Percentiles rank a stretch among this genome's conserved stretches.
Evolutionary conservation across 2,888 invertebrate species (phyloP).

Genomic region (Drosophila meridionalis): DNA sequence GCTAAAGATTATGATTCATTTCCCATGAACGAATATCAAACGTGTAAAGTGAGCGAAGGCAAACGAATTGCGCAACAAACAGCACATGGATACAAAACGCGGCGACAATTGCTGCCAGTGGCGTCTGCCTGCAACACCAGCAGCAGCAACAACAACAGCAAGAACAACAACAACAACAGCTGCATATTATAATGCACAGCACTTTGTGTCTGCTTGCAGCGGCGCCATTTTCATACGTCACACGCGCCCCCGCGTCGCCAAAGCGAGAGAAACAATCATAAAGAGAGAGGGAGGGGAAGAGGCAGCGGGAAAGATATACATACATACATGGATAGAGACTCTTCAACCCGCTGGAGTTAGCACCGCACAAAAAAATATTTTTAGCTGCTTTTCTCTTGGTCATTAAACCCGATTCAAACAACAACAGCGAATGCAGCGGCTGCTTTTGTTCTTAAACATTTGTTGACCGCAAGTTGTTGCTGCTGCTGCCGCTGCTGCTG

Average conservation of each 20-base stretch:
- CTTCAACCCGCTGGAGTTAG: constrained; percentile 30
- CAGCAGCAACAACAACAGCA: constrained; percentile 18
- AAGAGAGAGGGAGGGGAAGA: not conserved
- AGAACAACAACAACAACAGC: constrained; percentile 32
- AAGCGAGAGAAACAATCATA: not conserved
- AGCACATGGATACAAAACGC: constrained; percentile 20
- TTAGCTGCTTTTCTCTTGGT: constrained; percentile 69
- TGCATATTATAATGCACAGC: constrained; percentile 45
- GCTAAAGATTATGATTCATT: constrained; percentile 33
- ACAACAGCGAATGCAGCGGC: constrained; percentile 36
- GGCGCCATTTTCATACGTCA: constrained; percentile 43
- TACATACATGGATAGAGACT: not conserved
- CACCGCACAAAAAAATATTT: constrained; percentile 62
- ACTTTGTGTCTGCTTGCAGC: constrained; percentile 24
- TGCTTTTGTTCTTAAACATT: constrained; percentile 71
- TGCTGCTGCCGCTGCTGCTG: constrained; percentile 26
- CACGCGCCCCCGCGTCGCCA: constrained; percentile 38
- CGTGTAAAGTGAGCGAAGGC: constrained; percentile 17
- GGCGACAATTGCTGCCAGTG: constrained; percentile 21
- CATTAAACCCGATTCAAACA: constrained; percentile 69
- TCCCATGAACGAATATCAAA: constrained; percentile 23
- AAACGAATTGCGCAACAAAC: constrained; percentile 41
- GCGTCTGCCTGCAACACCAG: constrained; percentile 27
- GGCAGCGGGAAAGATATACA: not conserved
- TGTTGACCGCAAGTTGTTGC: constrained; percentile 63